Base-by-base conservation (phyloP, 2,888 invertebrate genomes). In the Thera britannica region DNA sequence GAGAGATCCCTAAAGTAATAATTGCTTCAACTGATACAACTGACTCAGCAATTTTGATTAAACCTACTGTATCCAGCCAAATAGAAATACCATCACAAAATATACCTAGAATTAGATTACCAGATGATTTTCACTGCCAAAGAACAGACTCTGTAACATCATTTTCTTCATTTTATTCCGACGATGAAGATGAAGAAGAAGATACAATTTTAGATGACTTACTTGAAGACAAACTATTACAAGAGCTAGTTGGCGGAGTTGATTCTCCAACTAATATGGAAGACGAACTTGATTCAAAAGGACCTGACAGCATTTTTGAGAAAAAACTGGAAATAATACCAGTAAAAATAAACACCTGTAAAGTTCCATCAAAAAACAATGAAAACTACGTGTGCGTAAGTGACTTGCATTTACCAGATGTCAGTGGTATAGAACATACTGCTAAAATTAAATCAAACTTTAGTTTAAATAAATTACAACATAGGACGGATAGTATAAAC, bases 41-140 rank as follows among this genome's bases (percentile, higher is more conserved):
- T 58, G 95, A 96, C 76, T 94, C 95, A 0, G 95, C 94, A 79
- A 94, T 96, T 67, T 90, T 96, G 48, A 95, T 96, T 34, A 95
- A 95, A 75, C 94, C 96, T 23, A 23, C 23, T 6, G 94, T 94
- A 0, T 90, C 93, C 54, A 90, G 84, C 73, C 85, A 87, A 73
- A 70, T 78, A n/a, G 86, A 86, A 75, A 83, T 90, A 66, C 80
- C 86, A 3, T 80, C 84, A 67, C 89, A 91, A 23, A 23, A 23
- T 76, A 87, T 91, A 62, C 94, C 95, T 6, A 90, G 95, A 79
- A 94, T 95, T 1, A 88, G 90, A 65, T 85, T 93, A 57, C 93
- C 93, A 44, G 92, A 90, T 65, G 92, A 93, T 73, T 93, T 93
- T 69, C 93, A 93, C 75, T 84, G 87, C 0, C 84, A 83, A 66